These are phyloP conservation scores for Apamea sordens DNA, from an alignment of 2,888 invertebrate species.

Conservation along the genomic window DNA sequence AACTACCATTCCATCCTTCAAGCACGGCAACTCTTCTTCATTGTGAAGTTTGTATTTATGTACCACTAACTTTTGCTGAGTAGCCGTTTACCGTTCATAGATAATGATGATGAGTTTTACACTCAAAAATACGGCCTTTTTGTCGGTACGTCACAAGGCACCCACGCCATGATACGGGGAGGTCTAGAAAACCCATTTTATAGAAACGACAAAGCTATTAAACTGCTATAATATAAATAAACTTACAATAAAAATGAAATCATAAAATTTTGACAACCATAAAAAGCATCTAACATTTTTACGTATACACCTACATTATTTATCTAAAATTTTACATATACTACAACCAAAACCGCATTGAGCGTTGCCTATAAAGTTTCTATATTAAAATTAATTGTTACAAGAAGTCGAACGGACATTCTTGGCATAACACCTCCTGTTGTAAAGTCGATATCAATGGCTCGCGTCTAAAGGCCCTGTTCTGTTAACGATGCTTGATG, in stretches of 20 bases:
- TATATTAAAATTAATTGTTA: constrained; percentile 59
- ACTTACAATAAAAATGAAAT: constrained; percentile 31
- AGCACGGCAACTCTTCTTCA: background rate
- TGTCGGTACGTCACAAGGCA: constrained; percentile 24
- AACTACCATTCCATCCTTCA: background rate
- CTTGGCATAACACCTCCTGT: constrained; percentile 56
- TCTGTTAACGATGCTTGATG: constrained; percentile 55
- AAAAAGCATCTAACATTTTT: constrained; percentile 38
- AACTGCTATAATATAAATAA: constrained; percentile 46
- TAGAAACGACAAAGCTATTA: constrained; percentile 40
- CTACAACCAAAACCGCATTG: constrained; percentile 29
- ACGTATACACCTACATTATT: constrained; percentile 39
- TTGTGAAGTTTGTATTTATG: background rate
- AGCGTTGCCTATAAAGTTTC: constrained; percentile 40
- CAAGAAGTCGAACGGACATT: constrained; percentile 60
- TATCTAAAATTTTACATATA: constrained; percentile 21
- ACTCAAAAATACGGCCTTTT: constrained; percentile 22
- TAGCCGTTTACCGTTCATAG: constrained; percentile 24
- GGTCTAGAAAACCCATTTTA: constrained; percentile 41
- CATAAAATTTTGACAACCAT: constrained; percentile 51
- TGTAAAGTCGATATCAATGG: constrained; percentile 41
- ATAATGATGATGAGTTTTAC: constrained; percentile 19
- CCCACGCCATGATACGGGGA: constrained; percentile 40
- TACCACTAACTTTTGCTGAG: background rate
- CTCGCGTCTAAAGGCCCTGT: constrained; percentile 48